These are phyloP conservation scores for Henricia sp. DNA, from an alignment of 53 echinoderm and acorn worm species.

Conservation along the genomic window DNA sequence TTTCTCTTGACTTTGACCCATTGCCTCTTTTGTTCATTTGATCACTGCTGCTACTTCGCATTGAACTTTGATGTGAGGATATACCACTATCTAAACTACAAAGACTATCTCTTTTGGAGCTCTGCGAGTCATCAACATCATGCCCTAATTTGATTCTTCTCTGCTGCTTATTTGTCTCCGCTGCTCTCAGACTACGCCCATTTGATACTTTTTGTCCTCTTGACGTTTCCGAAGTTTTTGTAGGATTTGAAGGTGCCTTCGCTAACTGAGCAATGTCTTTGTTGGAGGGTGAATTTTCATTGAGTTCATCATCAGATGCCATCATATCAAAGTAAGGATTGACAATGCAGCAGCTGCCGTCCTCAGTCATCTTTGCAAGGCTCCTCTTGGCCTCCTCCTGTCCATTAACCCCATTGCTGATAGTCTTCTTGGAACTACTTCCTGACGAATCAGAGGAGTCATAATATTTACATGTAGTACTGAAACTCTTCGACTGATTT, in stretches of 20 bases:
- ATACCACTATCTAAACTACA: slow-evolving; percentile 96
- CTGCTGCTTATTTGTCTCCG: slow-evolving; percentile 33
- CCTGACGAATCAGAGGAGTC: slow-evolving; percentile 19
- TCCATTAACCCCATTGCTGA: slow-evolving; percentile 18
- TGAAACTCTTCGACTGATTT: not conserved
- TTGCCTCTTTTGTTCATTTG: slow-evolving; percentile 54
- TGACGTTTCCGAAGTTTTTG: not conserved
- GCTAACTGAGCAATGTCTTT: not conserved
- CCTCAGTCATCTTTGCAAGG: slow-evolving; percentile 43
- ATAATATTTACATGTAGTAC: not conserved
- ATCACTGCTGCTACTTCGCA: slow-evolving; percentile 67
- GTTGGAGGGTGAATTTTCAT: slow-evolving; percentile 3
- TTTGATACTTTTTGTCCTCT: not conserved
- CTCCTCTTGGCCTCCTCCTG: slow-evolving; percentile 36
- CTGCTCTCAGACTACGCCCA: slow-evolving; percentile 2
- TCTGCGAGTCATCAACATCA: not conserved
- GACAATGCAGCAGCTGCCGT: slow-evolving; percentile 53
- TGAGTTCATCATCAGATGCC: slow-evolving; percentile 38
- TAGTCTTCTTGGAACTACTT: slow-evolving; percentile 33
- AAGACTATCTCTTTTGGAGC: slow-evolving; percentile 76
- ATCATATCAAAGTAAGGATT: slow-evolving; percentile 59
- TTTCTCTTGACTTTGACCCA: slow-evolving; percentile 48
- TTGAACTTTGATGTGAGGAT: slow-evolving; percentile 88
- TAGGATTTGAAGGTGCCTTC: not conserved
- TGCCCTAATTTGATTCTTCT: not conserved